Base-by-base conservation (phyloP, 2,888 invertebrate genomes). In the Baronia brevicornis region DNA sequence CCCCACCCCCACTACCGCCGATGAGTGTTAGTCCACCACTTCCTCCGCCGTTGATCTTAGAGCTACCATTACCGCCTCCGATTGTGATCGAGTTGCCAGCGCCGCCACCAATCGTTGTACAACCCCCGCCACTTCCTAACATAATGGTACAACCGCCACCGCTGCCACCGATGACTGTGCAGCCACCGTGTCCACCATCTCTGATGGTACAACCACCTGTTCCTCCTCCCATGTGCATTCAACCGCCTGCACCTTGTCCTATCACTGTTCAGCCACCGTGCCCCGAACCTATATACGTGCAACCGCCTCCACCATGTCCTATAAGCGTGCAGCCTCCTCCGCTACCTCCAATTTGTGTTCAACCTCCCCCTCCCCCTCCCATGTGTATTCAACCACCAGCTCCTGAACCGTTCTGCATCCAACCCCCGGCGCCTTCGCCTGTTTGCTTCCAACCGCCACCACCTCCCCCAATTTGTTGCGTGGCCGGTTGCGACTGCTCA, bases 161-260 rank as follows among this genome's bases (percentile, higher is more conserved):
- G n/a, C 35, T 72, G 17, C 71, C 79, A 1, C 71, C 78, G 1
- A 56, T 82, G 51, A 63, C 72, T 1, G 71, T 82, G 5, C 77
- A 80, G 36, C 63, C 78, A 2, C 80, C 80, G 0, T 57, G 69
- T 2, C 47, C 57, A 4, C 66, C 72, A 1, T 74, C 82, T 1
- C 62, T 82, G 48, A 68, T 68, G 58, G 60, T 82, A n/a, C 75
- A 75, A 40, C 73, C 71, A 3, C 78, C 78, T 3, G 33, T 48
- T 0, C 60, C 61, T 4, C 69, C 73, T 1, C 68, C 75, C 2
- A 48, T 78, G 43, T 54, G 61, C 34, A 58, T 78, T 14, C 71
- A 78, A 47, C 54, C 71, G 11, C 80, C 82, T 1, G 57, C 72
- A 1, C 64, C 62, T 2, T 39, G 63, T 1, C 77, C 77, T 2